Percentiles rank a stretch among this genome's conserved stretches.
phyloP scores from a whole-genome alignment of 2,113 vertebrate species.

The Cygnus buccinator region DNA sequence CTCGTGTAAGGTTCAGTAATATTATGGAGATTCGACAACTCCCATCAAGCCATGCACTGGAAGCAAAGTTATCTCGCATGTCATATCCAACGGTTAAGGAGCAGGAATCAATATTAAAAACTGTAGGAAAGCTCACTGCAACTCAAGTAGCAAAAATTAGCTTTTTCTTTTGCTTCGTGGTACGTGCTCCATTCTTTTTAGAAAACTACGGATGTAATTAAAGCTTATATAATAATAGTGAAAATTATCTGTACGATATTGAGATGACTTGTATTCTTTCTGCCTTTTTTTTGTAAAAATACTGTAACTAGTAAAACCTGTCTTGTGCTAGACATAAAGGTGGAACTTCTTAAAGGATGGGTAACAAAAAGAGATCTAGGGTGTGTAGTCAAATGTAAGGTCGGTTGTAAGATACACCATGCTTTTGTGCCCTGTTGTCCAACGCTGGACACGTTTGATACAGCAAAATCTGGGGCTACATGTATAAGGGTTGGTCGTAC shows the following conservation, averaged over 20 bases:
- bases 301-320: neutral
- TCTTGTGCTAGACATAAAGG: neutral
- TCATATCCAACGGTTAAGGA: slow-evolving; percentile 89
- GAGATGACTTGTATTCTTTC: neutral
- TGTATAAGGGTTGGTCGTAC: neutral
- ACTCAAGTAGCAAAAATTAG: slow-evolving; percentile 96
- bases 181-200: slow-evolving; percentile 68
- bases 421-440: neutral
- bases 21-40: slow-evolving; percentile 97
- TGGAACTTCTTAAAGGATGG: neutral
- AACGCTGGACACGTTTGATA: neutral
- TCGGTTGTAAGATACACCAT: neutral
- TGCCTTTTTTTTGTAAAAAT: neutral
- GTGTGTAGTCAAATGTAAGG: neutral
- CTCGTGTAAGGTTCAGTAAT: slow-evolving; percentile 94
- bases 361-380: neutral
- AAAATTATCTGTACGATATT: neutral
- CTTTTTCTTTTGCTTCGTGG: slow-evolving; percentile 99
- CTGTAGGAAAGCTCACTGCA: slow-evolving; percentile 90
- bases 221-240: neutral
- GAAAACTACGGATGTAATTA: neutral
- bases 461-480: neutral
- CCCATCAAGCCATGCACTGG: slow-evolving; percentile 91
- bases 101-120: slow-evolving; percentile 87
- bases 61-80: slow-evolving; percentile 97